Conservation (phyloP, 2,888 invertebrate species). For the Scaptomyza reducta region DNA sequence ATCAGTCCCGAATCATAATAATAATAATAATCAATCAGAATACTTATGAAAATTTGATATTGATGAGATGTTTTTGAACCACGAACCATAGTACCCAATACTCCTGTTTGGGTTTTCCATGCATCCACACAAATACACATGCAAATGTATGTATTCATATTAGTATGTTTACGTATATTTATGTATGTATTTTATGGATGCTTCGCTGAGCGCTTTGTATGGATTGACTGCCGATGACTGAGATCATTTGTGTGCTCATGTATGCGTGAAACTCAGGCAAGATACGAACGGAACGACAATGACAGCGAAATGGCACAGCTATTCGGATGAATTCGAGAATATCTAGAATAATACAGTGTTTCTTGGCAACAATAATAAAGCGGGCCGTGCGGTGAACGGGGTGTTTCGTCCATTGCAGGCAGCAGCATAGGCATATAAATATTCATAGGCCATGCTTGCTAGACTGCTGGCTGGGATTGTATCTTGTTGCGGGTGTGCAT, state of each 20-base stretch:
- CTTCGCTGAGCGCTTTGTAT: conserved; percentile 51
- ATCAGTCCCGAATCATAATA: neutral
- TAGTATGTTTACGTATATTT: conserved; percentile 31
- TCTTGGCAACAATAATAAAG: neutral
- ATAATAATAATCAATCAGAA: neutral
- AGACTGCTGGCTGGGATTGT: conserved; percentile 6
- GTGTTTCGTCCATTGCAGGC: neutral
- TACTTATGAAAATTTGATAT: neutral
- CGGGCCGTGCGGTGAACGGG: neutral
- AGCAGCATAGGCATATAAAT: conserved; percentile 26
- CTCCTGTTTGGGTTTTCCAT: conserved; percentile 22
- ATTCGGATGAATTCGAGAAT: conserved; percentile 9
- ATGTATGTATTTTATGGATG: conserved; percentile 38
- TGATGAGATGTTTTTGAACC: neutral
- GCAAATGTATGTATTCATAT: neutral
- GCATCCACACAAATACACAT: neutral
- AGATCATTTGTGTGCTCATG: conserved; percentile 58
- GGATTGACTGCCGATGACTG: conserved; percentile 53
- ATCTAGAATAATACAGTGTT: conserved; percentile 18
- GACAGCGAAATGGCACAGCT: conserved; percentile 14
- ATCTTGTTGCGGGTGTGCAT: neutral
- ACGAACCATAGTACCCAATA: neutral
- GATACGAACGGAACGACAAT: conserved; percentile 30
- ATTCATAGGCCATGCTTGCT: conserved; percentile 31
- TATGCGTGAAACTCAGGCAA: conserved; percentile 51